A percentile compares a stretch with the other conserved stretches of the same genome.
phyloP scores from a whole-genome alignment of 1,140 invertebrate species.

The Maconellicoccus hirsutus region DNA sequence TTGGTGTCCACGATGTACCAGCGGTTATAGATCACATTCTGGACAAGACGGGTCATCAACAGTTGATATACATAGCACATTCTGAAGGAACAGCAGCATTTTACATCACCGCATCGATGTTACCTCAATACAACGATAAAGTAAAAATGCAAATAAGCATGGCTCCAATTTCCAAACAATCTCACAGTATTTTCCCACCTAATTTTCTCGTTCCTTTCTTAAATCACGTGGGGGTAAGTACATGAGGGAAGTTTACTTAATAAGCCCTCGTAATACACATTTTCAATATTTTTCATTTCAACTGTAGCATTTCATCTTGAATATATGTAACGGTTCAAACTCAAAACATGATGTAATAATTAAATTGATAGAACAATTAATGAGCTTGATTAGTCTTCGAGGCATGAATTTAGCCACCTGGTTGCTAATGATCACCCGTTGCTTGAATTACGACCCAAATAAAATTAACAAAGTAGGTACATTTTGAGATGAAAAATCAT shows the following conservation, averaged over 20 bases:
- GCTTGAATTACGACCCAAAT: too few relatives aligned
- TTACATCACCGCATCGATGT: conserved; percentile 46
- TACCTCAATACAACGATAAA: conserved; percentile 52
- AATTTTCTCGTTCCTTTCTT: conserved; percentile 47
- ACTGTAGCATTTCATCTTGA: too few relatives aligned
- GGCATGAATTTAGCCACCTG: too few relatives aligned
- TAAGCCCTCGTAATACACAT: too few relatives aligned
- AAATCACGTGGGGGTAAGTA: conserved; percentile 33
- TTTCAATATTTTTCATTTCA: too few relatives aligned
- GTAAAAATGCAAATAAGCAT: conserved; percentile 50
- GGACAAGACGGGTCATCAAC: conserved; percentile 38
- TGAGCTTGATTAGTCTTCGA: too few relatives aligned
- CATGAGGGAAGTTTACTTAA: conserved; percentile 23
- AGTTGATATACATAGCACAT: conserved; percentile 54
- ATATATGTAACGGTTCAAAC: too few relatives aligned
- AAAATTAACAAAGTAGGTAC: too few relatives aligned
- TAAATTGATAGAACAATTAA: too few relatives aligned
- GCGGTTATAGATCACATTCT: conserved; percentile 49
- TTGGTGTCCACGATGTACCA: conserved; percentile 50
- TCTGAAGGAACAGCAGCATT: conserved; percentile 56
- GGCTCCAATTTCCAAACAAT: conserved; percentile 60
- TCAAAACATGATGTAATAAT: too few relatives aligned
- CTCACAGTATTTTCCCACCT: conserved; percentile 57
- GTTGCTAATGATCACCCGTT: too few relatives aligned
- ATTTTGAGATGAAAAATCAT: too few relatives aligned